These are phyloP conservation scores for Carterocephalus palaemon DNA, from an alignment of 2,888 invertebrate genomes.

Conservation along the genomic window DNA sequence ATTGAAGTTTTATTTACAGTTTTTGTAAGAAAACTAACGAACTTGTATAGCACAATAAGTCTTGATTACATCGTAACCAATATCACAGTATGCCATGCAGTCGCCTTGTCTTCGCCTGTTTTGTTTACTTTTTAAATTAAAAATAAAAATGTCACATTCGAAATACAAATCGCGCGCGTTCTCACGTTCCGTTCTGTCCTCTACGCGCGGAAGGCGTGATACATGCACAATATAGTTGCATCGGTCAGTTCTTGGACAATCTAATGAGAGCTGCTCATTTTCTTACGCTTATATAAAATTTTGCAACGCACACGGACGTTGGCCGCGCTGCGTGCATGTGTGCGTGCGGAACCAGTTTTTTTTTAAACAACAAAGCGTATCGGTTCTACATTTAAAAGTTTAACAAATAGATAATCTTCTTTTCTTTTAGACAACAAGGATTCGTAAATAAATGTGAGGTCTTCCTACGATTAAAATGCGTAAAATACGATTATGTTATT, in stretches of 20 bases:
- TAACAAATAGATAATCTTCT: too few species aligned
- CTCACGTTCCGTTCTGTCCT: constrained; percentile 6
- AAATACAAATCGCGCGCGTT: constrained; percentile 25
- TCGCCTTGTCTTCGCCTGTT: constrained; percentile 6
- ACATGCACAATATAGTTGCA: constrained; percentile 25
- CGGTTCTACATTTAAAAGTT: too few species aligned
- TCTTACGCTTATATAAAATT: constrained; percentile 26
- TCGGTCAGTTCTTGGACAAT: constrained; percentile 23
- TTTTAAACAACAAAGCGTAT: constrained; percentile 5
- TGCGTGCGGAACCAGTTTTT: constrained; percentile 24
- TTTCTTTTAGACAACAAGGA: too few species aligned
- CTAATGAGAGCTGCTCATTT: constrained; percentile 18
- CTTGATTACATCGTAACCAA: too few species aligned
- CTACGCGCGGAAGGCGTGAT: neutral
- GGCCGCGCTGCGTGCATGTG: neutral
- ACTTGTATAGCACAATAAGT: too few species aligned
- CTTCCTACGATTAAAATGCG: too few species aligned
- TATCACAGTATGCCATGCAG: constrained; percentile 12
- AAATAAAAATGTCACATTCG: constrained; percentile 31
- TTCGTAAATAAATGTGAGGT: too few species aligned
- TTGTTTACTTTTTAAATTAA: constrained; percentile 26
- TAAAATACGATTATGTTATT: too few species aligned
- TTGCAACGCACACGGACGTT: constrained; percentile 25
- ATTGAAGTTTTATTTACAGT: too few species aligned
- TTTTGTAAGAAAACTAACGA: too few species aligned